Percentiles rank a stretch among this genome's conserved stretches.
Evolutionary conservation across 2,888 invertebrate genomes (phyloP).

Genomic region (Cheilosia scutellata): DNA sequence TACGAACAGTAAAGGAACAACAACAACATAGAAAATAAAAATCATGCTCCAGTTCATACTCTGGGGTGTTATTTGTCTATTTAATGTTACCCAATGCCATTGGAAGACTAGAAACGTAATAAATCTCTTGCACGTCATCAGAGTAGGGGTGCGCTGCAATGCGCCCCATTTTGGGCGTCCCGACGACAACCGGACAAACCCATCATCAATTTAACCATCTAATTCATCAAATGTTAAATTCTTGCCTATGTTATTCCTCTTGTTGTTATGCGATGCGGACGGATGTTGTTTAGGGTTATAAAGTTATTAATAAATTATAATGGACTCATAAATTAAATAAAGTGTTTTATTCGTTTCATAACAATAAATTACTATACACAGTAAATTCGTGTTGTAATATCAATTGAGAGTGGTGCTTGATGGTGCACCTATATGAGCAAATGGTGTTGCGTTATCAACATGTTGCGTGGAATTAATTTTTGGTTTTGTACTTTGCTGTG

Average conservation of each 20-base stretch:
- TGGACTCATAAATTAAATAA: slow-evolving; percentile 43
- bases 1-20: slow-evolving; percentile 7
- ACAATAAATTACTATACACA: slow-evolving; percentile 19
- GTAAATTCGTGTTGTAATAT: slow-evolving; percentile 23
- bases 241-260: slow-evolving; percentile 5
- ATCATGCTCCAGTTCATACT: slow-evolving; percentile 61
- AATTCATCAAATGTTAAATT: slow-evolving; percentile 60
- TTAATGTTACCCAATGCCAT: slow-evolving; percentile 66
- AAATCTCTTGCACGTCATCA: slow-evolving; percentile 48
- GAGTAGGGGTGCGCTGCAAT: slow-evolving; percentile 39
- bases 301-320: slow-evolving; percentile 69
- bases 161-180: slow-evolving; percentile 47
- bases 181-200: slow-evolving; percentile 72
- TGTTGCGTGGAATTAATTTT: slow-evolving; percentile 32
- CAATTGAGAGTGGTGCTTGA: slow-evolving; percentile 24
- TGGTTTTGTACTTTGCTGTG: neutral
- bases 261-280: slow-evolving; percentile 45
- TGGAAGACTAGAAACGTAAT: slow-evolving; percentile 64
- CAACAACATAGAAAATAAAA: slow-evolving; percentile 11
- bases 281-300: slow-evolving; percentile 69
- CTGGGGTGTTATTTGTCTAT: slow-evolving; percentile 67
- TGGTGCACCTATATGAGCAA: neutral
- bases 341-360: slow-evolving; percentile 26
- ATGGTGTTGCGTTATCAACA: slow-evolving; percentile 29
- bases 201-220: slow-evolving; percentile 70